phyloP scores from a whole-genome alignment of 2,888 invertebrate genomes.

The Lypha dubia region DNA sequence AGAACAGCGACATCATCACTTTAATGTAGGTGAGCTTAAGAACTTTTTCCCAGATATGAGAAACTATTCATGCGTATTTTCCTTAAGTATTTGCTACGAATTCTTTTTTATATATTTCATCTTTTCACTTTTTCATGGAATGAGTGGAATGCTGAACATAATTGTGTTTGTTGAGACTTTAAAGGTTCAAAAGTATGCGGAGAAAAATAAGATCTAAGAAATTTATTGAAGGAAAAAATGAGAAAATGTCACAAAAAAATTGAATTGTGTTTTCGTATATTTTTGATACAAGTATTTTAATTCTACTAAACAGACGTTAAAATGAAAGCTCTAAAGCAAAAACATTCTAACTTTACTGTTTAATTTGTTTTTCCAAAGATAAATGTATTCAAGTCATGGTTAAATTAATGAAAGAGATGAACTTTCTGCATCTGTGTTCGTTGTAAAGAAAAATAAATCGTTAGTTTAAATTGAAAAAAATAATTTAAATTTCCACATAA shows the following conservation, averaged over 20 bases:
- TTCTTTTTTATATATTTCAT: conserved; percentile 4
- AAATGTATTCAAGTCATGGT: conserved; percentile 61
- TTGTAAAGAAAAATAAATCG: not conserved
- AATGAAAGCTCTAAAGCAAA: conserved; percentile 34
- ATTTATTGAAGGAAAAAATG: conserved; percentile 12
- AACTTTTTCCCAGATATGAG: conserved; percentile 65
- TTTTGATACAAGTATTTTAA: not conserved
- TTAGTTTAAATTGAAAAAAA: no score
- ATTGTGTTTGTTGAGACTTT: conserved; percentile 48
- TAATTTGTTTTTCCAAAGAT: conserved; percentile 7
- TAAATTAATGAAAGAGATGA: conserved; percentile 2
- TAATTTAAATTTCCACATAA: no score
- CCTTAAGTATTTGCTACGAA: conserved; percentile 21
- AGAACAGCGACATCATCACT: conserved; percentile 65
- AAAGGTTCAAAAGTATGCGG: conserved; percentile 47
- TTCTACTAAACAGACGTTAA: conserved; percentile 22
- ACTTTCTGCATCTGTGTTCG: not conserved
- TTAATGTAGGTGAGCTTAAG: conserved; percentile 73
- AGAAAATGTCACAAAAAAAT: conserved; percentile 59
- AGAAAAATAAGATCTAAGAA: conserved; percentile 14
- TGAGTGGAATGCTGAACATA: not conserved
- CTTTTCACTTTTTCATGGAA: not conserved
- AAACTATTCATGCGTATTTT: conserved; percentile 49
- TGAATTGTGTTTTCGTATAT: conserved; percentile 53
- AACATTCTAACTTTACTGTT: not conserved